phyloP scores from a whole-genome alignment of 2,797 vertebrate genomes.

The Anguilla anguilla region DNA sequence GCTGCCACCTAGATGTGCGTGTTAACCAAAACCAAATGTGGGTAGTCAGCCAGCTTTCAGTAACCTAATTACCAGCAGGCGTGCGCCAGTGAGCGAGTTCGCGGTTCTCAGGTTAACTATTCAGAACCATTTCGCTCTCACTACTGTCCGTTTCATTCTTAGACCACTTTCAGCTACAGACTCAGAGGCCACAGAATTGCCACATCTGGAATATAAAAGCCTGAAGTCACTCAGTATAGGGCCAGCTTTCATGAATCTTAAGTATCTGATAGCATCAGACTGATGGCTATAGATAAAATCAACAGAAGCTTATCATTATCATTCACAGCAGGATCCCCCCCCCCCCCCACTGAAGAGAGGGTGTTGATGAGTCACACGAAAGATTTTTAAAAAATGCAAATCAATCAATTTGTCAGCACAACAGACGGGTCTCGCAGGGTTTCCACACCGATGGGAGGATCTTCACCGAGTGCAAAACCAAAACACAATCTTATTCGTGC shows the following conservation, averaged over 20 bases:
- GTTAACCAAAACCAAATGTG: conserved; percentile 37
- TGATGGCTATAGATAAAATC: neutral
- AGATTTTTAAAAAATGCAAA: neutral
- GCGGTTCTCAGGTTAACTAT: conserved; percentile 43
- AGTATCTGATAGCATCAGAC: neutral
- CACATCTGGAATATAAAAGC: neutral
- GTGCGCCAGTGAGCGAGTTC: too few relatives aligned
- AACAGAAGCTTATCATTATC: neutral
- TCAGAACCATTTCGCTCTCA: neutral
- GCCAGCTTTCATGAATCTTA: neutral
- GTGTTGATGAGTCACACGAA: conserved; percentile 20
- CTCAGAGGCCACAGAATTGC: conserved; percentile 52
- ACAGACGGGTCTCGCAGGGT: neutral
- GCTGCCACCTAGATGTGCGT: conserved; percentile 50
- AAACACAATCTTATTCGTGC: neutral
- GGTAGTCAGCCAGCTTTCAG: conserved; percentile 50
- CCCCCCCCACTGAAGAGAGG: neutral
- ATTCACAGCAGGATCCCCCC: neutral
- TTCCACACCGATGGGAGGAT: neutral
- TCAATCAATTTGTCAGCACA: neutral
- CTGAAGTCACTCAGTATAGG: conserved; percentile 4
- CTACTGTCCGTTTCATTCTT: conserved; percentile 46
- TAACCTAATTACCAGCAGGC: conserved; percentile 65
- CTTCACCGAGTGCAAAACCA: neutral
- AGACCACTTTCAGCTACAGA: conserved; percentile 59